Evolutionary conservation across 2,113 vertebrate species (phyloP), one percentile per base, ranked within the genome.

Genomic region (Campylorhamphus procurvoides): DNA sequence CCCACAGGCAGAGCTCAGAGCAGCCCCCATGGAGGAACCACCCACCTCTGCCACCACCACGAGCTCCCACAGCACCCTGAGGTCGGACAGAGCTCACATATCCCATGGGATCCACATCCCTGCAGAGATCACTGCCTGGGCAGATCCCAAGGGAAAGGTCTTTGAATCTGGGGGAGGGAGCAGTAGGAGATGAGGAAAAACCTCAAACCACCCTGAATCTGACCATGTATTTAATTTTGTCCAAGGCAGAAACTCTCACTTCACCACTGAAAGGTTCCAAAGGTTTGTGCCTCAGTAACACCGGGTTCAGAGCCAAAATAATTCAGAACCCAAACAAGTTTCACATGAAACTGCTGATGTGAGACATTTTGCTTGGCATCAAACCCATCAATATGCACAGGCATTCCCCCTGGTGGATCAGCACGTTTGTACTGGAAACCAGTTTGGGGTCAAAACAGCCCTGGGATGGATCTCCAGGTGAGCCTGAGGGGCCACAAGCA

Each of bases 81-180:
- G 63, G 46, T 31, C 3, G 0, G 6, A 8, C 40, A 31, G 39
- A 42, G 31, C 33, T 66, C 19, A 1, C 29, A 6, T 0, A 2
- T 9, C 16, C 42, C 1, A 4, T 7, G n/a, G 8, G 19, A 69
- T 29, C 14, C 59, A 53, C 24, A 23, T 5, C 27, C 20, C 4
- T 2, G 25, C 42, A 84, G 14, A 15, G 19, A 72, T 28, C 69
- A 27, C 58, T 25, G 44, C 47, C 47, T 76, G 44, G 39, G 39
- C 37, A 18, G 28, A 76, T 44, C 68, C 78, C 76, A 67, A 63
- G 31, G 15, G 24, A 62, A 72, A 87, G 29, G 24, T 25, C 15
- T 79, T 47, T 28, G n/a, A 49, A 40, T 20, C 4, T 6, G n/a
- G 27, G 31, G 29, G 53, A 52, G 31, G 29, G 53, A 52, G 39